Evolutionary conservation across 2,797 vertebrate genomes (phyloP), one percentile per base, ranked within the genome.

Genomic region (Muscicapa striata): DNA sequence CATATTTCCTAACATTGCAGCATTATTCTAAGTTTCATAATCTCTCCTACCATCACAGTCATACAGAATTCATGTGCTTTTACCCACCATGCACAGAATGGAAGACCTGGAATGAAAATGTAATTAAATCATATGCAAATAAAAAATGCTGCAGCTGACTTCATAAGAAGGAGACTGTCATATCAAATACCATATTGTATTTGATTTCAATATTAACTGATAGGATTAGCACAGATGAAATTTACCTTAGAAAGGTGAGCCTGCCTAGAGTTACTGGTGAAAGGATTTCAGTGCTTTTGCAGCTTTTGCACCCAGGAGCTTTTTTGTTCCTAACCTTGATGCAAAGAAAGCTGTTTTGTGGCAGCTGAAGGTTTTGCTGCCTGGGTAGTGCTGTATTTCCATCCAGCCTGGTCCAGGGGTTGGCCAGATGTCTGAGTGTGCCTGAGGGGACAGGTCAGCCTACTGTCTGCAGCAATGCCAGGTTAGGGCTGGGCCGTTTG

Each of bases 181-280:
- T 92, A 95, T 97, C 84, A 97, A 97, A 96, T 95, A 78, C 27
- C 34, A 5, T 82, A 93, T 92, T 95, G 55, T 97, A 95, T 96
- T 97, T 97, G 93, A 97, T 97, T 97, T 98, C 97, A 97, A 91
- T 97, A 97, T 98, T 97, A 97, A 96, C 91, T 27, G 94, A 84
- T 96, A 95, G 95, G 96, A 97, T 97, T 97, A 97, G 64, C 84
- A 90, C 95, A 95, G 95, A 96, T 97, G 95, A 96, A 97, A 97
- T 97, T 97, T 98, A 96, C 95, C 94, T 97, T 97, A 85, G 89
- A 93, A 97, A 95, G 95, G 79, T 92, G 95, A 97, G 82, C 79
- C 51, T 95, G 86, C 80, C 89, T 92, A 85, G 90, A 90, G 82
- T 97, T 66, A 82, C 64, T 73, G 34, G 81, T 90, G 70, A 87